Percentiles rank a stretch among this genome's conserved stretches.
Evolutionary conservation across 1,140 invertebrate species (phyloP).

Genomic region (Drosophila busckii): DNA sequence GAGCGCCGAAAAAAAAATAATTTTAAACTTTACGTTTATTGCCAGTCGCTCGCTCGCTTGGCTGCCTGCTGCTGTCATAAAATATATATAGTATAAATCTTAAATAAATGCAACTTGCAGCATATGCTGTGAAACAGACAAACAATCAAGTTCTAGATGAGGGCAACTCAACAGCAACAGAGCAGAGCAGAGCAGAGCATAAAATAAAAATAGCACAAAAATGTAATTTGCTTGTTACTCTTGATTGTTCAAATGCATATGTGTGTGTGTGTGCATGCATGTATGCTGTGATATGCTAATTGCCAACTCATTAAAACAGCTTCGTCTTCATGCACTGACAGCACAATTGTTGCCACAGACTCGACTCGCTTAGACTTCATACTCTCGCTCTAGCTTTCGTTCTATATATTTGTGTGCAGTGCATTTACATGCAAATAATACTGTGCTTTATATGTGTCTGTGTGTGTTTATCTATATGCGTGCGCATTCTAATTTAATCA

Average conservation of each 20-base stretch:
- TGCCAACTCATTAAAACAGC: slow-evolving; percentile 72
- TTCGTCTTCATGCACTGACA: slow-evolving; percentile 53
- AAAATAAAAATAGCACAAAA: slow-evolving; percentile 14
- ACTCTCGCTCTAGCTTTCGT: not conserved
- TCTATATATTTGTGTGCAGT: slow-evolving; percentile 24
- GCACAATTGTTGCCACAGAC: slow-evolving; percentile 21
- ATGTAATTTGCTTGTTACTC: slow-evolving; percentile 9
- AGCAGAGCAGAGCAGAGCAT: too few species aligned
- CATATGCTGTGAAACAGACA: slow-evolving; percentile 23
- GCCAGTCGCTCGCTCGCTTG: not conserved
- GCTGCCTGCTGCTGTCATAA: slow-evolving; percentile 11
- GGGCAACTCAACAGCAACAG: too few species aligned
- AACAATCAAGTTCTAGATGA: too few species aligned
- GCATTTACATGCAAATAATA: slow-evolving; percentile 47
- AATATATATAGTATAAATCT: slow-evolving; percentile 7
- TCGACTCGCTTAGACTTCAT: not conserved
- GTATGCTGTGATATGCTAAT: slow-evolving; percentile 61
- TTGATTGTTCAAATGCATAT: not conserved
- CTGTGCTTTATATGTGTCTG: slow-evolving; percentile 6
- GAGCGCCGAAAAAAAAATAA: slow-evolving; percentile 8
- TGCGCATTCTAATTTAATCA: slow-evolving; percentile 65
- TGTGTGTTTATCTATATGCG: not conserved
- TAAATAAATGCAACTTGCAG: slow-evolving; percentile 36
- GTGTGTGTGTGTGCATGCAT: slow-evolving; percentile 6
- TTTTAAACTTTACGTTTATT: slow-evolving; percentile 26